Conservation (phyloP, 1,140 invertebrate genomes). For the Philopotamus ludificatus region DNA sequence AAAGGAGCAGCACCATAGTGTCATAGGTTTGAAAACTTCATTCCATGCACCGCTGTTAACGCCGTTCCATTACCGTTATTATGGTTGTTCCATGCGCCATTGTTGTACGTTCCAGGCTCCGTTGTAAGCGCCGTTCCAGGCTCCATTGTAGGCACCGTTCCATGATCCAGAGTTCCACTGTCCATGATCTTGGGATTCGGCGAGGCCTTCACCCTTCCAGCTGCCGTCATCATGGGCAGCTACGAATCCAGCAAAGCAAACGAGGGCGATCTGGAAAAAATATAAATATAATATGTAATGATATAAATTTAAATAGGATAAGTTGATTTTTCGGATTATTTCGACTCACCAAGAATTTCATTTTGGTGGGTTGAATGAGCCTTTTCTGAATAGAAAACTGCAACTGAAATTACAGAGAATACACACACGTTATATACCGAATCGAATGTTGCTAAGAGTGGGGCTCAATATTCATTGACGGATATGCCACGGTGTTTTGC, state of each 20-base stretch:
- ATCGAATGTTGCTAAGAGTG: neutral
- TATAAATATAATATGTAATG: neutral
- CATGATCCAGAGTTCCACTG: conserved; percentile 5
- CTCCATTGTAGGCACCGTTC: neutral
- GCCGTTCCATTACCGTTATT: conserved; percentile 7
- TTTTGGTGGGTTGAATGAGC: conserved; percentile 8
- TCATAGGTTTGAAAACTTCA: conserved; percentile 33
- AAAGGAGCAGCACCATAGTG: conserved; percentile 39
- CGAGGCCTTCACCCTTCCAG: conserved; percentile 19
- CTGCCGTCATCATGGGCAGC: conserved; percentile 18
- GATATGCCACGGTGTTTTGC: no score
- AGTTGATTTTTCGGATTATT: neutral
- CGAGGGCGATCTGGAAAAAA: conserved; percentile 21
- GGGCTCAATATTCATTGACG: no score
- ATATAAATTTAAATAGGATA: neutral
- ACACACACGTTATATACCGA: conserved; percentile 3
- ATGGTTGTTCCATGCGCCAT: no score
- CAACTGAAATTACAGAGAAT: conserved; percentile 3
- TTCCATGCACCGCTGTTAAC: conserved; percentile 1
- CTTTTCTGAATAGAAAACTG: conserved; percentile 21
- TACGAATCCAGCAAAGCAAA: conserved; percentile 9
- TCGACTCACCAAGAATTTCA: conserved; percentile 20
- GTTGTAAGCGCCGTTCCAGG: conserved; percentile 7
- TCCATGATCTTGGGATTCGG: conserved; percentile 18
- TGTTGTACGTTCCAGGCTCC: conserved; percentile 5